Conservation (phyloP, 2,797 vertebrate species). For the Rallus crepitans region DNA sequence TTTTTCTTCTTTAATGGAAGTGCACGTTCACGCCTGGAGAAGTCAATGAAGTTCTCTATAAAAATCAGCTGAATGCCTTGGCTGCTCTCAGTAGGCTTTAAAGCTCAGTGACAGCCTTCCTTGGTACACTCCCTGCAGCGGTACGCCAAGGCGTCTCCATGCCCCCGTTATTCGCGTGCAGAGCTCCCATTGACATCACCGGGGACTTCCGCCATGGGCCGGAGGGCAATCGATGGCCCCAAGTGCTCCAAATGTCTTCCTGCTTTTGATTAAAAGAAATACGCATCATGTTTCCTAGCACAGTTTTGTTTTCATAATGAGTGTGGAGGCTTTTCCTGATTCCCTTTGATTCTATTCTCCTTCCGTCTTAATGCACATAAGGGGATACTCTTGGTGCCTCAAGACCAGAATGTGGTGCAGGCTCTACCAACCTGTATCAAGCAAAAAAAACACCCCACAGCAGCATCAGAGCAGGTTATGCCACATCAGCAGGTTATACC, state of each 20-base stretch:
- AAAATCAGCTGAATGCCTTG: background rate
- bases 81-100: background rate
- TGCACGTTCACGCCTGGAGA: background rate
- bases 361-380: conserved; percentile 1
- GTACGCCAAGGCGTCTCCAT: background rate
- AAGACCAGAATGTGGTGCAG: background rate
- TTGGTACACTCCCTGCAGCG: background rate
- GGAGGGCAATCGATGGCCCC: conserved; percentile 29
- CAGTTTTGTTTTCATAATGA: conserved; percentile 57
- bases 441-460: background rate
- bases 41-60: background rate
- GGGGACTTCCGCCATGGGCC: conserved; percentile 10
- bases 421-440: background rate
- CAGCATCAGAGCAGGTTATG: background rate
- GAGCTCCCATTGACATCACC: conserved; percentile 40
- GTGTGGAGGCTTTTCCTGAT: conserved; percentile 56
- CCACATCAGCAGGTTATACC: background rate
- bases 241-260: conserved; percentile 60
- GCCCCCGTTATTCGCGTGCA: conserved; percentile 4
- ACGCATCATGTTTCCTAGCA: conserved; percentile 53
- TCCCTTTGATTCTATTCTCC: conserved; percentile 60
- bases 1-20: background rate
- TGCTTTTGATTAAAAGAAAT: conserved; percentile 70
- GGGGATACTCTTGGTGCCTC: background rate
- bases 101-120: background rate